phyloP scores from a whole-genome alignment of 2,797 vertebrate species.

The Brotula barbata region DNA sequence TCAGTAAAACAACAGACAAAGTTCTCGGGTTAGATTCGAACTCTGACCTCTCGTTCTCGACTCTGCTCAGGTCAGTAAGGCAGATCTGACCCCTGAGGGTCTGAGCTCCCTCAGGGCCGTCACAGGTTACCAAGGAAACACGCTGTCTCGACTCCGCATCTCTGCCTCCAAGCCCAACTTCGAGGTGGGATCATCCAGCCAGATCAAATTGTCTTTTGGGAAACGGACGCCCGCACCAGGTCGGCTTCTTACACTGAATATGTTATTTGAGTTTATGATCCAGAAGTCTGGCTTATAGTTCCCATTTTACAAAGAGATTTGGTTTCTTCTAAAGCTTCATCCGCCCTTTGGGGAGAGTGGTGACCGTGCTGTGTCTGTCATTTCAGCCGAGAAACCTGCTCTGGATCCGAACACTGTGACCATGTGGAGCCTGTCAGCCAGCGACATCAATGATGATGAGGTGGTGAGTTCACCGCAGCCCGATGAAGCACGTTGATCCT shows the following conservation, averaged over 20 bases:
- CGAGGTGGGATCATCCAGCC: conserved; percentile 92
- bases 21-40: too few species aligned
- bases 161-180: conserved; percentile 89
- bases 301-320: too few species aligned
- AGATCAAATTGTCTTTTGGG: conserved; percentile 84
- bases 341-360: too few species aligned
- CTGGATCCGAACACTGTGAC: conserved; percentile 85
- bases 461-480: conserved; percentile 55
- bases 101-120: conserved; percentile 54
- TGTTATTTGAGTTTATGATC: too few species aligned
- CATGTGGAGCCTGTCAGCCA: conserved; percentile 91
- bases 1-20: too few species aligned
- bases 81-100: conserved; percentile 72
- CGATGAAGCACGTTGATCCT: too few species aligned
- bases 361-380: not conserved
- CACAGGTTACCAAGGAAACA: conserved; percentile 76
- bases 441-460: conserved; percentile 89
- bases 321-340: too few species aligned
- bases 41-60: not conserved
- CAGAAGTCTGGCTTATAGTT: too few species aligned
- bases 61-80: conserved; percentile 76
- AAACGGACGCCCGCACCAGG: conserved; percentile 80
- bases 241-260: conserved; percentile 29
- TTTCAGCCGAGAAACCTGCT: conserved; percentile 80
- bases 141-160: conserved; percentile 75